Percentiles rank a stretch among this genome's conserved stretches.
phyloP scores from a whole-genome alignment of 1,140 invertebrate species.

The Formica selysi region DNA sequence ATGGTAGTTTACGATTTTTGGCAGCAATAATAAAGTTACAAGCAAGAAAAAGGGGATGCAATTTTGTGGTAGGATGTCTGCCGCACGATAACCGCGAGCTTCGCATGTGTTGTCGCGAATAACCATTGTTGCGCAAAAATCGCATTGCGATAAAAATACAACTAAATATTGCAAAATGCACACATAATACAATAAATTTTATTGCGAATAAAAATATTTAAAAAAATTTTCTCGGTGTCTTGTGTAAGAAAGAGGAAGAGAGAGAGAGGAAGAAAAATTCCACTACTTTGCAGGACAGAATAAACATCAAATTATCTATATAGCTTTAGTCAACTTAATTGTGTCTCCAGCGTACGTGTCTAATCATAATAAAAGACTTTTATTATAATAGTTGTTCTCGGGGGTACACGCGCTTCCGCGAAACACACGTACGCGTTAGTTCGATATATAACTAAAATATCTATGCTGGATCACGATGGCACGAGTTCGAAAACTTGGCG shows the following conservation, averaged over 20 bases:
- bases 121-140: constrained; percentile 36
- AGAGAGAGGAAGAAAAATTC: neutral
- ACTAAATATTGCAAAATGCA: constrained; percentile 44
- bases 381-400: neutral
- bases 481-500: constrained; percentile 68
- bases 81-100: constrained; percentile 36
- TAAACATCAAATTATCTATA: neutral
- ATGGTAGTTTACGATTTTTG: constrained; percentile 59
- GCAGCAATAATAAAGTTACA: constrained; percentile 59
- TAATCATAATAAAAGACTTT: neutral
- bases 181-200: neutral
- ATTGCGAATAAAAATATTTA: neutral
- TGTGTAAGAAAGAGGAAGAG: neutral
- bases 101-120: constrained; percentile 33
- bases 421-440: neutral
- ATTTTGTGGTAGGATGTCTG: constrained; percentile 53
- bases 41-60: constrained; percentile 40
- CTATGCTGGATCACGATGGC: constrained; percentile 9
- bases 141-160: neutral
- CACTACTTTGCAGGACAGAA: neutral
- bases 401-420: neutral
- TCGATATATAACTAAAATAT: constrained; percentile 54
- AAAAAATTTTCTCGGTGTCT: neutral
- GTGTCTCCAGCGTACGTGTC: neutral
- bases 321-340: neutral